Evolutionary conservation across 1,140 invertebrate species (phyloP).

Genomic region (Drosophila ficusphila): DNA sequence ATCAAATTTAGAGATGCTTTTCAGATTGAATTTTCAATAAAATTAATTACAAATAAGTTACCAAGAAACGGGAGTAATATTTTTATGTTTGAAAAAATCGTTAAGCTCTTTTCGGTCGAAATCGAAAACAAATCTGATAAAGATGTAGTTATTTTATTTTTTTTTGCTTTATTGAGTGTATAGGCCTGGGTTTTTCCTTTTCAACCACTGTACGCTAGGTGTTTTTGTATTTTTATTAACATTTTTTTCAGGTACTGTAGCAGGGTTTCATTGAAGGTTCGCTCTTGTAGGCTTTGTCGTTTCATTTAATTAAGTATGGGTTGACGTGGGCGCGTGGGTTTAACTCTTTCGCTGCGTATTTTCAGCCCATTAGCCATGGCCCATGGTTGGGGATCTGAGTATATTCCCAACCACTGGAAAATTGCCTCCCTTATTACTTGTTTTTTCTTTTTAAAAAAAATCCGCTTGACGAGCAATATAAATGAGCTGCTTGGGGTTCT

Average conservation of each 20-base stretch:
- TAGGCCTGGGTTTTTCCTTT: background rate
- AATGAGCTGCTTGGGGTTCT: slow-evolving; percentile 67
- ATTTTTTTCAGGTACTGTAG: slow-evolving; percentile 18
- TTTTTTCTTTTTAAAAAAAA: slow-evolving; percentile 38
- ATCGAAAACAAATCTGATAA: too few relatives aligned
- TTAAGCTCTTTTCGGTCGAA: too few relatives aligned
- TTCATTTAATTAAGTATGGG: slow-evolving; percentile 70
- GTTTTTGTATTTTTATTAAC: slow-evolving; percentile 18
- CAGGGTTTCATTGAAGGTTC: slow-evolving; percentile 41
- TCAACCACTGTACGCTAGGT: slow-evolving; percentile 16
- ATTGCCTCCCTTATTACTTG: slow-evolving; percentile 4
- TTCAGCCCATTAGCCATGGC: slow-evolving; percentile 22
- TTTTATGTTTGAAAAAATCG: too few relatives aligned
- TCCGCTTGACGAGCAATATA: slow-evolving; percentile 53
- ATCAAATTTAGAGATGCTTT: too few relatives aligned
- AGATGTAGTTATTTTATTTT: too few relatives aligned
- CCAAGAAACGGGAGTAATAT: too few relatives aligned
- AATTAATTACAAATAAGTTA: too few relatives aligned
- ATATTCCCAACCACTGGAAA: background rate
- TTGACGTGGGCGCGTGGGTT: slow-evolving; percentile 27
- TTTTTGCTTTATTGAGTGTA: too few relatives aligned
- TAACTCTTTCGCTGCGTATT: slow-evolving; percentile 61
- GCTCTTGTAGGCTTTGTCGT: slow-evolving; percentile 27
- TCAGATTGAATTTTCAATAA: too few relatives aligned
- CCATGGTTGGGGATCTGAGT: slow-evolving; percentile 4